Conservation (phyloP, 2,888 invertebrate genomes). For the Corbicula japonica region DNA sequence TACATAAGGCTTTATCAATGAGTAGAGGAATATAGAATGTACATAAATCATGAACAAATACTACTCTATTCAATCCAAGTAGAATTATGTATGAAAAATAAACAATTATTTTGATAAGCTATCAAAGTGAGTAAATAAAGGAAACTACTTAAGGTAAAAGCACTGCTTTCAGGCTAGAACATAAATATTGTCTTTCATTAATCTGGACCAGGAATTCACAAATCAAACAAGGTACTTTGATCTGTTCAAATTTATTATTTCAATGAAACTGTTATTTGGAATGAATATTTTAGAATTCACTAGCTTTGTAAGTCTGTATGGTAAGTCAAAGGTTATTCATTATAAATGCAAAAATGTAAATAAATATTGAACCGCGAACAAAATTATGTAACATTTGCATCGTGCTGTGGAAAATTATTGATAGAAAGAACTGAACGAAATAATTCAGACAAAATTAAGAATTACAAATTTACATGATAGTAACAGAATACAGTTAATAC, state of each 20-base stretch:
- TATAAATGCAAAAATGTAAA: too few species aligned
- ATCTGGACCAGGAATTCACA: neutral
- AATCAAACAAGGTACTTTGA: neutral
- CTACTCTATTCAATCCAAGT: neutral
- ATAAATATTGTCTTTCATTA: neutral
- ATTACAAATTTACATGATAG: too few species aligned
- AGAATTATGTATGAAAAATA: conserved; percentile 4
- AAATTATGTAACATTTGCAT: too few species aligned
- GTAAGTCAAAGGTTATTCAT: too few species aligned
- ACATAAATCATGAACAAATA: conserved; percentile 1
- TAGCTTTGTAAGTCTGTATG: neutral
- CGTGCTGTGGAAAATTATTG: too few species aligned
- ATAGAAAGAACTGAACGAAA: too few species aligned
- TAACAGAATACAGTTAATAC: too few species aligned
- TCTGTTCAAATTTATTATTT: neutral
- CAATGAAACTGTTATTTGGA: neutral
- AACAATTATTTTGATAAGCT: conserved; percentile 32
- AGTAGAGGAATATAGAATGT: too few species aligned
- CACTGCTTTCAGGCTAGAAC: neutral
- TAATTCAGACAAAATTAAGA: too few species aligned
- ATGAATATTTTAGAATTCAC: neutral
- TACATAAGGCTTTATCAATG: too few species aligned
- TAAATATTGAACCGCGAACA: too few species aligned
- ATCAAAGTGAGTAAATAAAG: conserved; percentile 14
- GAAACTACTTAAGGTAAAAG: neutral